phyloP scores from a whole-genome alignment of 2,888 invertebrate species.

The Notodonta ziczac region DNA sequence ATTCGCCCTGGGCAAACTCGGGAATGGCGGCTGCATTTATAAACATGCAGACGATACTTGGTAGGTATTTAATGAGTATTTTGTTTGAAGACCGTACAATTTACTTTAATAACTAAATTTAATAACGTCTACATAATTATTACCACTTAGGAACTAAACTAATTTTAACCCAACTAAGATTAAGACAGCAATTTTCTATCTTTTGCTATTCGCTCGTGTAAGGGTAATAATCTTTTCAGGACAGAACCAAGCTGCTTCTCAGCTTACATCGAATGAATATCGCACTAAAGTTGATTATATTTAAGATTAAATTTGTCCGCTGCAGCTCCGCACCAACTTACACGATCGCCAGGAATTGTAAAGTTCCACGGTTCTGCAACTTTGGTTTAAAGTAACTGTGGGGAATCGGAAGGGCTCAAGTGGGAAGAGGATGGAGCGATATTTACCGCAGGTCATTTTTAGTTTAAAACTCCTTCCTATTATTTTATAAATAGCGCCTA shows the following conservation, averaged over 20 bases:
- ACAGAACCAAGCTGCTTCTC: neutral
- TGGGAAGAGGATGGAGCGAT: constrained; percentile 17
- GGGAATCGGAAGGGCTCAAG: constrained; percentile 36
- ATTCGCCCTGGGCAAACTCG: too few relatives aligned
- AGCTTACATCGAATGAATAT: constrained; percentile 1
- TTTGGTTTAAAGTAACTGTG: constrained; percentile 44
- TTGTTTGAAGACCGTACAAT: too few relatives aligned
- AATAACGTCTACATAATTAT: too few relatives aligned
- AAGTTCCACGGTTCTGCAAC: constrained; percentile 42
- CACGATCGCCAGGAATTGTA: constrained; percentile 42
- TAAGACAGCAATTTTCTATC: neutral
- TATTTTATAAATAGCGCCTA: too few relatives aligned
- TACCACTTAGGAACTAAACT: too few relatives aligned
- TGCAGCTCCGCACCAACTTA: constrained; percentile 36
- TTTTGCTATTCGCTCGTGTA: neutral
- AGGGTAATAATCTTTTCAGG: neutral
- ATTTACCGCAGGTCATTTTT: too few relatives aligned
- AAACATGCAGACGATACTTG: too few relatives aligned
- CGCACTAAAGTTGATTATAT: constrained; percentile 12
- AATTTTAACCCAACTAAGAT: too few relatives aligned
- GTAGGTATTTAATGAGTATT: too few relatives aligned
- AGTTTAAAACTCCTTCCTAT: too few relatives aligned
- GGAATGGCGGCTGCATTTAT: too few relatives aligned
- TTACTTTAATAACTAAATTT: too few relatives aligned
- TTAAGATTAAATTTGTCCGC: constrained; percentile 42